Evolutionary conservation across 2,113 vertebrate genomes (phyloP), one percentile per base, ranked within the genome.

Genomic region (Ramphastos sulfuratus): DNA sequence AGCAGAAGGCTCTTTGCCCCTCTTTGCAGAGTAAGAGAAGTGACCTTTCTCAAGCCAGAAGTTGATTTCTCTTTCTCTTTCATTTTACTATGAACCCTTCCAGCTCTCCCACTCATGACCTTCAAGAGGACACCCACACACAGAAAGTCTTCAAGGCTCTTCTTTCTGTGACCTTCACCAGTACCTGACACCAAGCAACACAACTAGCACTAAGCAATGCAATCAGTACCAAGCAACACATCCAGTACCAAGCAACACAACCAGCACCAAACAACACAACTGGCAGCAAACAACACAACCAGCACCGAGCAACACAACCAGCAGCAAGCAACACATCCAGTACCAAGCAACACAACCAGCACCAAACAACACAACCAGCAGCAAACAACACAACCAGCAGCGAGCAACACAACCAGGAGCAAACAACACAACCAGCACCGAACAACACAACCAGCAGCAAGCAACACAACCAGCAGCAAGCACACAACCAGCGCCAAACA

Each of bases 61-160:
- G 35, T 2, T 81, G 8, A 28, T 58, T 83, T 71, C 74, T 63
- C 55, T 73, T 85, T 18, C 54, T 69, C 66, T 86, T 79, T 56
- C 12, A 9, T 72, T 88, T 85, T 35, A 9, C 9, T 61, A 33
- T 54, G 11, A 8, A 44, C 4, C 4, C 8, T 85, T 55, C 20
- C 12, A 86, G 5, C 44, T 74, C 10, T 74, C 52, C 46, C 3
- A 1, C 7, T 10, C 14, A 8, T 18, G 42, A 17, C 30, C 20
- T 71, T 64, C 54, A 18, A 39, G 42, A 44, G 27, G 56, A 48
- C 37, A 37, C 2, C 3, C 7, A 4, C 0, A 0, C 33, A 30
- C 16, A 50, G 64, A 12, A 50, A n/a, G 25, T 4, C 50, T 37
- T 75, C 42, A 30, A 35, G 48, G 25, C 6, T 84, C 23, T 17